These are phyloP conservation scores for Zaprionus lineosus DNA, from an alignment of 2,888 invertebrate genomes.

Conservation along the genomic window DNA sequence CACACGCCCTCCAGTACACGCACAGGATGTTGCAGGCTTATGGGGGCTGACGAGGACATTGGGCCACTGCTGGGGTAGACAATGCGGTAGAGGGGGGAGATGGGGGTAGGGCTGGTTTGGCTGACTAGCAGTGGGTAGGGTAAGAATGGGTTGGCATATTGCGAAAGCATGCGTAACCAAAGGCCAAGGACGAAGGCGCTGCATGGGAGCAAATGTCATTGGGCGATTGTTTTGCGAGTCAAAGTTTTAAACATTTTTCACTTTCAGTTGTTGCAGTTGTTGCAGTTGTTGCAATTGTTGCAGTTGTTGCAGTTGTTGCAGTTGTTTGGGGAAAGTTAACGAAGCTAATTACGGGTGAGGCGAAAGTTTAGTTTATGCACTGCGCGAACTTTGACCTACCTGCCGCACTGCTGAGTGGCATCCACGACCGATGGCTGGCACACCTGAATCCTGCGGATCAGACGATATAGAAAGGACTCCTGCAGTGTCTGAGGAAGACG, in stretches of 20 bases:
- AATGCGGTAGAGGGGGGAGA: conserved; percentile 19
- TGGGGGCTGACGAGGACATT: background rate
- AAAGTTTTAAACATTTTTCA: conserved; percentile 47
- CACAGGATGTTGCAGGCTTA: conserved; percentile 37
- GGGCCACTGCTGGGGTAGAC: conserved; percentile 37
- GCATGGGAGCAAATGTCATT: conserved; percentile 62
- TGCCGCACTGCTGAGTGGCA: conserved; percentile 42
- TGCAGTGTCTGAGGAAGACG: conserved; percentile 60
- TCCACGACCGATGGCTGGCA: conserved; percentile 61
- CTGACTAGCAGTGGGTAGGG: no score
- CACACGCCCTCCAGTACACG: conserved; percentile 33
- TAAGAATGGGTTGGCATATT: no score
- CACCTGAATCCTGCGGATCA: conserved; percentile 67
- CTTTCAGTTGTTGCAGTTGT: conserved; percentile 39
- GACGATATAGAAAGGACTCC: conserved; percentile 65
- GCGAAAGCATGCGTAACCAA: conserved; percentile 61
- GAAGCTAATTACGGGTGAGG: conserved; percentile 55
- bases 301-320: conserved; percentile 17
- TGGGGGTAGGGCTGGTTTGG: no score
- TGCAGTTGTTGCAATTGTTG: no score
- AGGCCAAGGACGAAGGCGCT: conserved; percentile 62
- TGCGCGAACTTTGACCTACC: conserved; percentile 54
- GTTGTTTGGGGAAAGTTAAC: conserved; percentile 40
- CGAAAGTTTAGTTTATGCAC: conserved; percentile 36
- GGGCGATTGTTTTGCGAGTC: conserved; percentile 15